Evolutionary conservation across 2,888 invertebrate species (phyloP), one percentile per base, ranked within the genome.

Genomic region (Thereva unica): DNA sequence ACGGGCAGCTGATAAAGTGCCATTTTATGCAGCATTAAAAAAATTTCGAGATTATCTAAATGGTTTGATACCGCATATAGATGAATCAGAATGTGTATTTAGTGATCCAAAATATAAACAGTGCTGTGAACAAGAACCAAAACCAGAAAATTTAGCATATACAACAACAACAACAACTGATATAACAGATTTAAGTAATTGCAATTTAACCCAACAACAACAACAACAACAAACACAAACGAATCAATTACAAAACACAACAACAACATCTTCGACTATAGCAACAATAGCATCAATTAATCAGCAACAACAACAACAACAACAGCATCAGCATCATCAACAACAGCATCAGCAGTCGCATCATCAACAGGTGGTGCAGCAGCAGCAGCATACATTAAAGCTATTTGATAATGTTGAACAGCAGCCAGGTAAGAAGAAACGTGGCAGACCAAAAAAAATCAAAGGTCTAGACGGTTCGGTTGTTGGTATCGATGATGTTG

Each of bases 1-100:
- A n/a, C 87, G 97, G 73, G 96, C 97, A 23, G 93, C 95, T 0
- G 97, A 98, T 84, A 98, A 98, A 84, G 95, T 98, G 68, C 97
- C 97, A 71, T 98, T 96, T 84, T 98, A 97, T 84, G 89, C 92
- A 69, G 96, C 96, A 63, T 85, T 97, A 53, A 96, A 95, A 82
- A 95, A 95, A 83, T 93, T 97, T 82, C 88, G 96, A 64, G 97
- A 97, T 83, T 94, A 92, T 83, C 84, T 97, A 66, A 93, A 93
- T 81, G 97, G 97, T 3, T 84, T 91, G 61, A 86, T 93, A 76
- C 83, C 91, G 57, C 90, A 91, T 78, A 85, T 94, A 70, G 93
- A 94, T 77, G 94, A 95, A 76, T 86, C 88, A 61, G 94, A 95
- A 83, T 90, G 93, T 76, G 90, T 93, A 64, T 94, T 95, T 82